A percentile compares a stretch with the other conserved stretches of the same genome.
phyloP scores from a whole-genome alignment of 2,888 invertebrate genomes.

The Apamea epomidion region DNA sequence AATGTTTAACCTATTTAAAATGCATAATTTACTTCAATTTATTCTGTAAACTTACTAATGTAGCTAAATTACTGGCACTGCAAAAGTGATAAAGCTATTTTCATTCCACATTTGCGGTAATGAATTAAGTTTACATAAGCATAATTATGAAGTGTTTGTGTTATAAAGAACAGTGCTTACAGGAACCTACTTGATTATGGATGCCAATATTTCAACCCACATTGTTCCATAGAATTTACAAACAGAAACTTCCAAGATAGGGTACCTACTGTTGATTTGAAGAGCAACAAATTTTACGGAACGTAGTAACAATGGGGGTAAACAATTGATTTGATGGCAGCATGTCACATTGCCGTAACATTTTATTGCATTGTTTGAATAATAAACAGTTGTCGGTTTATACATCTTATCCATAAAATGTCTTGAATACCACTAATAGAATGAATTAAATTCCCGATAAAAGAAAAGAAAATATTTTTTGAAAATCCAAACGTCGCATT shows the following conservation, averaged over 20 bases:
- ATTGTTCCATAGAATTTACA: constrained; percentile 65
- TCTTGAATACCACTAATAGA: constrained; percentile 7
- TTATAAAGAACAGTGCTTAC: constrained; percentile 43
- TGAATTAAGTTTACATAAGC: constrained; percentile 30
- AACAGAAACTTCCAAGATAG: constrained; percentile 58
- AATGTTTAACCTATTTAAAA: constrained; percentile 18
- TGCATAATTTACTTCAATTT: constrained; percentile 23
- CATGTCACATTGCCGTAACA: constrained; percentile 48
- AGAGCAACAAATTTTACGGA: constrained; percentile 59
- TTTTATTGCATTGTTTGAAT: constrained; percentile 50
- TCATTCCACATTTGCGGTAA: constrained; percentile 28
- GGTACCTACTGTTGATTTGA: constrained; percentile 41
- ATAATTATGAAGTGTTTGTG: constrained; percentile 35
- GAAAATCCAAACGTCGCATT: constrained; percentile 54
- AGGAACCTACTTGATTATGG: constrained; percentile 50
- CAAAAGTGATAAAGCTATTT: constrained; percentile 28
- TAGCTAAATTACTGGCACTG: constrained; percentile 10
- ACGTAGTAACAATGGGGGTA: constrained; percentile 61
- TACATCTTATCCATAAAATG: constrained; percentile 14
- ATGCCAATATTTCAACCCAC: constrained; percentile 39
- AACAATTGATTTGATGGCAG: constrained; percentile 56
- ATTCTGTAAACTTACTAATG: constrained; percentile 12
- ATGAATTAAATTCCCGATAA: constrained; percentile 12
- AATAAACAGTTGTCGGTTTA: constrained; percentile 27
- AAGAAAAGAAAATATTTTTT: constrained; percentile 36